Base-by-base conservation (phyloP, 2,113 vertebrate species). In the Campylomormyrus numenius region DNA sequence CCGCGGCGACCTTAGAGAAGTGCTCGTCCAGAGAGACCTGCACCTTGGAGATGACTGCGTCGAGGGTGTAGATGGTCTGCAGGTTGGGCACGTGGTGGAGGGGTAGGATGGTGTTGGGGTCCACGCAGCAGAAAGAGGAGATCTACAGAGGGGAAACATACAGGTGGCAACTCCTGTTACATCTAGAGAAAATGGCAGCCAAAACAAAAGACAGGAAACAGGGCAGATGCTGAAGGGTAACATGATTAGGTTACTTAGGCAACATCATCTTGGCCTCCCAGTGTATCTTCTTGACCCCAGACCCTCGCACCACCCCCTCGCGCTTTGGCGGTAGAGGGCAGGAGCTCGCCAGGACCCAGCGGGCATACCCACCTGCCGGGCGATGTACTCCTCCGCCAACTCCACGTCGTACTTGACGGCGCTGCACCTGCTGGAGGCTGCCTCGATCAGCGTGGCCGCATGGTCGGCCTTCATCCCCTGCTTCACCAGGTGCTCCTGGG, bases 1-100 rank as follows among this genome's bases (percentile, higher is more conserved):
- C 98, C 3, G 98, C 96, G 17, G 97, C 97, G 92, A 98, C 95
- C 93, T 98, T 99, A 84, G 98, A 98, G 94, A 99, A 97, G 94
- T 99, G 97, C 88, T 99, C 98, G 92, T 99, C 98, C 50, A 99
- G 93, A 88, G 98, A 98, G 93, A 99, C 98, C 91, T 99, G 98
- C 46, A 99, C 98, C 95, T 99, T 99, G 19, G 98, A 99, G 91
- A 99, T 97, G 49, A 98, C 97, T 0, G 98, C 98, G 90, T 99
- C 98, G 24, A 99, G 95, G 6, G 98, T 98, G 86, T 99, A 99
- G 93, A 99, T 97, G 88, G 98, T 97, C 92, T 99, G 98, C 88
- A 99, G 95, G 92, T 97, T 98, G 85, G 98, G 98, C 89, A 99
- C 94, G 94, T 98, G 97, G 10, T 98, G 96, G 58, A 99, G 97